Evolutionary conservation across 1,140 invertebrate species (phyloP), one percentile per base, ranked within the genome.

Genomic region (Temnothorax curvispinosus): DNA sequence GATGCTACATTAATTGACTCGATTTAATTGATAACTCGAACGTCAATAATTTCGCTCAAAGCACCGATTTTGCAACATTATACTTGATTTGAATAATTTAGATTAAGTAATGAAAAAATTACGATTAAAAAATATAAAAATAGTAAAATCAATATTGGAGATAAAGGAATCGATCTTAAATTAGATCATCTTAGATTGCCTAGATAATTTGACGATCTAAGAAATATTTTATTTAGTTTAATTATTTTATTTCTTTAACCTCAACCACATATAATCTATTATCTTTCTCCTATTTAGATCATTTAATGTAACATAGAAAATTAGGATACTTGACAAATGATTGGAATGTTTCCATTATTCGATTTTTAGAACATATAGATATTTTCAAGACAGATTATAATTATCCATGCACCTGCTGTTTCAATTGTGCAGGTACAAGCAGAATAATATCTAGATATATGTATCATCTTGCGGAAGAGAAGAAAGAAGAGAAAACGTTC

Each of bases 381-480:
- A 80, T 67, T 67, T 80, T 52, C 32, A 38, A 38, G n/a, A 41
- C 2, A 69, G n/a, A 27, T 35, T 80, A 54, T 81, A 21, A 21
- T 21, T 21, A 21, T 21, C 21, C 21, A 21, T 21, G 21, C 21
- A 38, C 21, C 15, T 54, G 21, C 15, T 54, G 21, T 81, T 56
- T 71, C 64, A 44, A 69, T 54, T n/a, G 3, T n/a, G 35, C 15
- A 56, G 75, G 6, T 71, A 27, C 35, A 18, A 41, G 9, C 32
- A 38, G 11, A 65, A 71, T 56, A 54, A 81, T 44, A 69, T 56
- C 13, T 27, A 56, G 35, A 62, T 27, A n/a, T 56, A 44, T 18
- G 35, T 56, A 44, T 15, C 21, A 41, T 32, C 11, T 71, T 56
- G 27, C 5, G 21, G 1, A 27, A 27, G 56, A 35, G 41, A 71